Evolutionary conservation across 2,113 vertebrate genomes (phyloP), one percentile per base, ranked within the genome.

Genomic region (Ciconia stormi): DNA sequence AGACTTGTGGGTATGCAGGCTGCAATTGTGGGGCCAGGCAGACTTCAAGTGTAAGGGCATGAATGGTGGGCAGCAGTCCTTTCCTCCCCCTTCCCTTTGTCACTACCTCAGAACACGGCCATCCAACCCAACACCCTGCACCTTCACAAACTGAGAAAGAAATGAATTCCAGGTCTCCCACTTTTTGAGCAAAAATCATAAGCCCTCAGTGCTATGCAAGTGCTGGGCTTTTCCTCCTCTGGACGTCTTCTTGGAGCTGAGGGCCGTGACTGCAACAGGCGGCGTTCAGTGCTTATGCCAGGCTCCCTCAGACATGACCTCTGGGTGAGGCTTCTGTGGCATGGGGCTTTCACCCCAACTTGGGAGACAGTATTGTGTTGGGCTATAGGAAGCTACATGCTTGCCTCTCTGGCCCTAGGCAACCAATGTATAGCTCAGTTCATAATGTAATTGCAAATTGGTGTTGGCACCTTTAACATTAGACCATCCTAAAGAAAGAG

Each of bases 21-120:
- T 81, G 19, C 30, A 36, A 34, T 11, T 7, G 5, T 34, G 34
- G 16, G 17, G 17, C 9, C 19, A 61, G 38, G 18, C 11, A 59
- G 70, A 59, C 21, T 58, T 59, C 38, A 70, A 36, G 9, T 59
- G 34, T 44, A 65, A 71, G 77, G 21, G 18, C 19, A 65, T 6
- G n/a, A 85, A n/a, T 0, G 3, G 29, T 1, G 5, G 8, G 18
- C 29, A 29, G 10, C 20, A 50, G 63, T 55, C 29, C 19, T 52
- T 80, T 34, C 32, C 11, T 63, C 22, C 12, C 7, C 34, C 29
- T 78, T 69, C 22, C 23, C 18, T 90, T 66, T 36, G 11, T 56
- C 30, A 22, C 42, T 56, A 21, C 11, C 18, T 72, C 59, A 72
- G 65, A 61, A 56, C 13, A 34, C 6, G 32, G 13, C 44, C 38